Conservation (phyloP, 2,797 vertebrate species). For the Gymnoscopelus braueri region DNA sequence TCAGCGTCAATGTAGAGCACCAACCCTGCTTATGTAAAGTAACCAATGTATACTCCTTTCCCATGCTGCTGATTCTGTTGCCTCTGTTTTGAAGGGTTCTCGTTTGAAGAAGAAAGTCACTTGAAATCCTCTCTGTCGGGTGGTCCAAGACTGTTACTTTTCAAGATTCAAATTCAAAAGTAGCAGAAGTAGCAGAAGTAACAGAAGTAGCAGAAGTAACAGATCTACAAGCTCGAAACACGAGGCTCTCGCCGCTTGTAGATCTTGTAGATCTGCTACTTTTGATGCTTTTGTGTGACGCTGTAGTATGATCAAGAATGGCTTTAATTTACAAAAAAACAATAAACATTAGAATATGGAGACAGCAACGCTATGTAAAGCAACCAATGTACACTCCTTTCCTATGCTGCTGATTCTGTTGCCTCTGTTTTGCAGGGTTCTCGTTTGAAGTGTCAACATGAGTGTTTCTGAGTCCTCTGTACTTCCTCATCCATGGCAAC, state of each 20-base stretch:
- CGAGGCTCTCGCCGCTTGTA: too few relatives aligned
- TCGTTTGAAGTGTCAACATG: background rate
- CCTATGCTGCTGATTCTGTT: background rate
- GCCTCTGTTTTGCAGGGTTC: background rate
- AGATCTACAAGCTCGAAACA: too few relatives aligned
- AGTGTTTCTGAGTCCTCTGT: slow-evolving; percentile 9
- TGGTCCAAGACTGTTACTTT: too few relatives aligned
- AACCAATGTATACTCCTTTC: slow-evolving; percentile 22
- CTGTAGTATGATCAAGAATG: too few relatives aligned
- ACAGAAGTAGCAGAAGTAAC: too few relatives aligned
- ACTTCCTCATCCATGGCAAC: slow-evolving; percentile 25
- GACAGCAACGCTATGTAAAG: slow-evolving; percentile 14
- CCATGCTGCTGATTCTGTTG: background rate
- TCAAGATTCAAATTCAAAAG: too few relatives aligned
- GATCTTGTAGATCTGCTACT: too few relatives aligned
- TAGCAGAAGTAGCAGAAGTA: too few relatives aligned
- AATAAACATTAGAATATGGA: background rate
- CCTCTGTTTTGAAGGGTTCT: background rate
- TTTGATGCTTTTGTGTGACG: too few relatives aligned
- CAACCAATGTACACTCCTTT: slow-evolving; percentile 25
- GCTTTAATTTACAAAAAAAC: too few relatives aligned
- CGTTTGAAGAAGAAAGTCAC: background rate
- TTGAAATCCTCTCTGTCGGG: too few relatives aligned
- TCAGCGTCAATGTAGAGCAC: slow-evolving; percentile 35
- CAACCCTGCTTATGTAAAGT: slow-evolving; percentile 18